Percentiles rank a stretch among this genome's conserved stretches.
phyloP scores from a whole-genome alignment of 2,113 vertebrate species.

The Actenoides hombroni region DNA sequence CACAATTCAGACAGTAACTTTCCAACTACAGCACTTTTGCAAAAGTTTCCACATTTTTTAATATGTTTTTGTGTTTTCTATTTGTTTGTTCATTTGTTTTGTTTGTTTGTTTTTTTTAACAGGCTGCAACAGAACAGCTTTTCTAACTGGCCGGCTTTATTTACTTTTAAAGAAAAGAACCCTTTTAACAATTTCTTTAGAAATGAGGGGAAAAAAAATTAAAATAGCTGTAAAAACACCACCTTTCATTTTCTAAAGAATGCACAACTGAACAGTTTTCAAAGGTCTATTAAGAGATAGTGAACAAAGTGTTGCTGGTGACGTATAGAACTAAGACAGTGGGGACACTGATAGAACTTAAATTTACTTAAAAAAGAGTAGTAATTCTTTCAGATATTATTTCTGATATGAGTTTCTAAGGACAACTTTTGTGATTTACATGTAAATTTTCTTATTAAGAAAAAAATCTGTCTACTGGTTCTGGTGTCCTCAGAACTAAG shows the following conservation, averaged over 20 bases:
- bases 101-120: not conserved
- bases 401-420: not conserved
- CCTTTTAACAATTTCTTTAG: not conserved
- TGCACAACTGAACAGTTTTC: not conserved
- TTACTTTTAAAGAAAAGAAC: not conserved
- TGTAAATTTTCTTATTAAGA: not conserved
- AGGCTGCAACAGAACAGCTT: not conserved
- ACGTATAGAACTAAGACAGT: not conserved
- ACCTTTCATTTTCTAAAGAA: not conserved
- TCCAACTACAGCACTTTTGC: too few species aligned
- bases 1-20: too few species aligned
- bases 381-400: not conserved
- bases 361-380: not conserved
- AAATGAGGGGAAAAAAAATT: not conserved
- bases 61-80: too few species aligned
- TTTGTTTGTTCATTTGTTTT: too few species aligned
- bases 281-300: not conserved
- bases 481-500: not conserved
- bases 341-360: not conserved
- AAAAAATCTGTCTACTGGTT: not conserved
- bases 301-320: not conserved
- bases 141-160: not conserved
- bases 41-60: too few species aligned
- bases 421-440: not conserved
- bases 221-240: not conserved